Base-by-base conservation (phyloP, 1,140 invertebrate species). In the Drosophila pseudoobscura region DNA sequence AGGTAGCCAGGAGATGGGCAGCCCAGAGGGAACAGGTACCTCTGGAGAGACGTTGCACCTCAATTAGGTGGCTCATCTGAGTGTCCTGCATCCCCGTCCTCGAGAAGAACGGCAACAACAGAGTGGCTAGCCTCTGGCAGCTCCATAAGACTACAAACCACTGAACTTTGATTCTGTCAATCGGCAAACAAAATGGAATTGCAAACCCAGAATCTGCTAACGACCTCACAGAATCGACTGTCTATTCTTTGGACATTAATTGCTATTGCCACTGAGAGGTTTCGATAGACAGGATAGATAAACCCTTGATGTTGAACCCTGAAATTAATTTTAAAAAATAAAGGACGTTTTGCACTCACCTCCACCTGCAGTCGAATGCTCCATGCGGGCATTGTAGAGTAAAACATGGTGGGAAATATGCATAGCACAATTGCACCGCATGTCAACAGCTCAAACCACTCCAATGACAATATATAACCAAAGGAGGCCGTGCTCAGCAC, bases 271-370 rank as follows among this genome's bases (percentile, higher is more conserved):
- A 31, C 8, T 9, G 35, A 11, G 9, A 11, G 31, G 31, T 4
- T 35, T 3, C 3, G 9, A 35, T 11, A 35, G 31, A 35, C 11
- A 35, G 31, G 3, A 35, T 31, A 31, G 29, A 31, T 31, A 31
- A 31, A 31, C 29, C 6, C 29, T 11, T 3, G 9, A 35, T 11
- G 9, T 35, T 35, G 35, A 13, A 8, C 35, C 35, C 3, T 13
- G 3, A 39, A 4, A 39, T 39, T 1, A 13, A 39, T 4, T 11
- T 15, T 15, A 15, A 11, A 39, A 11, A 4, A 9, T 2, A 17
- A 31, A 6, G 50, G 29, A 3, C 8, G n/a, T 35, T 57, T 20
- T 13, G 35, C 3, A 60, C 47, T 60, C 39, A 60, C 58, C 47
- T 60, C 58, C 17, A 26, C 22, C 6, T 51, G 20, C 15, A 60